Conservation (phyloP, 2,888 invertebrate species). For the Stenolophus ochropezus region DNA sequence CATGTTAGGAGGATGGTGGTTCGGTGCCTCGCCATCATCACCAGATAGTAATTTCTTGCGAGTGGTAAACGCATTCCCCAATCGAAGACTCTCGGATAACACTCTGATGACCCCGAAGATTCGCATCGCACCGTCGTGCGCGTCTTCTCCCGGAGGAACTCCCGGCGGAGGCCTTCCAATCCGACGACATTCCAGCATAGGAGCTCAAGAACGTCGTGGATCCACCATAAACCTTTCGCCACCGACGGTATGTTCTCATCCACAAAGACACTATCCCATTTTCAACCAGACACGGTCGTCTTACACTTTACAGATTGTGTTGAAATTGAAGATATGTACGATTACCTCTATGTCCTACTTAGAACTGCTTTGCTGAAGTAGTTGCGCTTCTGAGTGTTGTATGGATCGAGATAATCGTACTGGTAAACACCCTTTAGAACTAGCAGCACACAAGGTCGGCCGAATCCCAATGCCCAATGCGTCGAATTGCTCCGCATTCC, state of each 20-base stretch:
- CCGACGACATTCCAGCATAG: constrained; percentile 92
- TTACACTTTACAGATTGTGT: not conserved
- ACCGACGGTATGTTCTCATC: constrained; percentile 84
- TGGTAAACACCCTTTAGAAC: constrained; percentile 7
- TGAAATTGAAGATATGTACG: constrained; percentile 14
- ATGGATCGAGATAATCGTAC: constrained; percentile 25
- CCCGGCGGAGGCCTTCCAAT: constrained; percentile 87
- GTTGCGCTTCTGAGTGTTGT: not conserved
- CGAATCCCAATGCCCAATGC: no score
- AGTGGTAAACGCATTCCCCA: constrained; percentile 87
- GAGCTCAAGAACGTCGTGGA: constrained; percentile 90
- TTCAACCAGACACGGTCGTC: not conserved
- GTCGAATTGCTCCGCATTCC: no score
- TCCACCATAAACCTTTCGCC: constrained; percentile 91
- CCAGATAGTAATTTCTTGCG: constrained; percentile 91
- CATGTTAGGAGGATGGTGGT: constrained; percentile 87
- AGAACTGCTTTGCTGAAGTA: not conserved
- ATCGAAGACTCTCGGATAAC: constrained; percentile 92
- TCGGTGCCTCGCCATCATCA: constrained; percentile 88
- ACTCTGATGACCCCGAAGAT: constrained; percentile 94
- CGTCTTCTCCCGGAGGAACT: constrained; percentile 84
- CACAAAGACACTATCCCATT: not conserved
- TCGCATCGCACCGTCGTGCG: constrained; percentile 90
- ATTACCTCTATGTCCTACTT: not conserved
- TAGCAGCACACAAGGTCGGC: constrained; percentile 15